phyloP scores from a whole-genome alignment of 2,113 vertebrate genomes.

The Coptodon bakossiorum region DNA sequence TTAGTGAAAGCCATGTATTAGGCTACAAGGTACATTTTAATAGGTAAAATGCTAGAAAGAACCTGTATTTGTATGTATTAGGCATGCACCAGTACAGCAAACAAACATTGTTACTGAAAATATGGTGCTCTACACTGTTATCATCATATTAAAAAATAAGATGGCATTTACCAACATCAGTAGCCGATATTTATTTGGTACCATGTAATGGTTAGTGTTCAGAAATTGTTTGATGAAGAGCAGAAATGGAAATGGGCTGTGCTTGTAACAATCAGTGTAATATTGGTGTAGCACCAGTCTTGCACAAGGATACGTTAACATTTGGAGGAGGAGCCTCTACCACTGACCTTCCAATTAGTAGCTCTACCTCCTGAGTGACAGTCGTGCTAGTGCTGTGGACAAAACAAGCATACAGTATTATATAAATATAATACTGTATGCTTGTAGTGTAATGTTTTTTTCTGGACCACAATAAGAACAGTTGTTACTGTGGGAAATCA shows the following conservation, averaged over 20 bases:
- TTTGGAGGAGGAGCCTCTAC: not conserved
- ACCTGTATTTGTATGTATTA: not conserved
- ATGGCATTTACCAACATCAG: not conserved
- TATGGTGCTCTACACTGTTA: not conserved
- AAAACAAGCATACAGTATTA: fast-evolving
- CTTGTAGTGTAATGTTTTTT: not conserved
- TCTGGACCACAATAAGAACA: not conserved
- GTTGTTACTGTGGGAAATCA: not conserved
- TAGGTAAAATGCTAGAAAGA: not conserved
- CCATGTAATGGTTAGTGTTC: not conserved
- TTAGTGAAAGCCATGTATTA: not conserved
- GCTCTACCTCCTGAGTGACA: not conserved
- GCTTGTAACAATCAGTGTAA: not conserved
- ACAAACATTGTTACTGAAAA: not conserved
- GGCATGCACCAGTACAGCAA: not conserved
- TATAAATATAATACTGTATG: not conserved
- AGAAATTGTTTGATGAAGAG: not conserved
- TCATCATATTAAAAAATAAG: not conserved
- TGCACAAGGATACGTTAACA: not conserved
- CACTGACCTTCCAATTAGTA: not conserved
- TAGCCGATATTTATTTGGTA: not conserved
- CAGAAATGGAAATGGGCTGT: not conserved
- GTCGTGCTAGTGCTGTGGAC: not conserved
- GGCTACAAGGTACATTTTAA: not conserved
- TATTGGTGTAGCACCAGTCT: not conserved